A percentile compares a stretch with the other conserved stretches of the same genome.
These are phyloP conservation scores for Numida meleagris DNA, from an alignment of 2,113 vertebrate species.

Conservation along the genomic window DNA sequence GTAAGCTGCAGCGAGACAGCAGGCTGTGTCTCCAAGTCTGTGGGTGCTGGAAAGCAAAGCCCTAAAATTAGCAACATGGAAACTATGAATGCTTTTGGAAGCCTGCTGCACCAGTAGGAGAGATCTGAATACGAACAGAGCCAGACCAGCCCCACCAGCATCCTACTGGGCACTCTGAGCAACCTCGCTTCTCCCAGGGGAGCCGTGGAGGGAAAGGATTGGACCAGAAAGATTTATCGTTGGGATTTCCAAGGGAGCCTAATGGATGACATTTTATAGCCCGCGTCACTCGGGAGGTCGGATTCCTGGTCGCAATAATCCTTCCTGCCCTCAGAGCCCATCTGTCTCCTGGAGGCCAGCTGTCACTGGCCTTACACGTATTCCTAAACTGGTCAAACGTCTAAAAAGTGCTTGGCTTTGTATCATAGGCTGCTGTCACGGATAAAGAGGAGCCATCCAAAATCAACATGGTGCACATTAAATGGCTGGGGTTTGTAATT, in stretches of 20 bases:
- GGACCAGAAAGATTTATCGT: background rate
- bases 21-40: background rate
- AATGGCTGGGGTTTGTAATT: background rate
- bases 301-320: background rate
- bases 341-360: background rate
- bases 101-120: background rate
- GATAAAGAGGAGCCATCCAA: background rate
- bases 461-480: background rate
- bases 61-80: background rate
- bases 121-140: background rate
- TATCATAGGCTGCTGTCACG: background rate
- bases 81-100: background rate
- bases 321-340: background rate
- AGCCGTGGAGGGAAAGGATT: background rate
- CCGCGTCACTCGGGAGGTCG: background rate
- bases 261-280: background rate
- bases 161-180: background rate
- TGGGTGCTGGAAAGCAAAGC: conserved; percentile 3
- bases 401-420: background rate
- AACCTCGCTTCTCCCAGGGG: background rate
- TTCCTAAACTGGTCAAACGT: background rate
- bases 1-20: conserved; percentile 20
- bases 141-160: background rate
- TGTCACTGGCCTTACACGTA: background rate
- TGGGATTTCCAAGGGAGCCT: background rate